These are phyloP conservation scores for Caloenas nicobarica DNA, from an alignment of 2,113 vertebrate species.

Conservation along the genomic window DNA sequence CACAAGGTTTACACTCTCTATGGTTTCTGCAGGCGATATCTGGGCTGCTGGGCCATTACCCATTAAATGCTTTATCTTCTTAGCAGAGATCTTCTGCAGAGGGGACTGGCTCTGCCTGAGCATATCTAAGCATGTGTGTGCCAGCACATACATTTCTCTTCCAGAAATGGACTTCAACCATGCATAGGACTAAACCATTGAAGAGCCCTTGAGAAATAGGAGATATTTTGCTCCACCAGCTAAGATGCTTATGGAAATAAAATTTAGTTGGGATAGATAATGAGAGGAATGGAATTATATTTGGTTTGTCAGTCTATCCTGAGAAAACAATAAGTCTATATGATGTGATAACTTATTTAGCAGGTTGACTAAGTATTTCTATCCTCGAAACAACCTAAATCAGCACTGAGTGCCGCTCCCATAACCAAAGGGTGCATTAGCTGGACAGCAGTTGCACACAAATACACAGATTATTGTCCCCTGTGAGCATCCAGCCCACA, in stretches of 20 bases:
- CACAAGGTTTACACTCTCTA: background rate
- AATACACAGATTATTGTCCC: no score
- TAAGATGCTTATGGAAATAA: background rate
- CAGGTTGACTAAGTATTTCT: background rate
- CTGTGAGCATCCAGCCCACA: fast-evolving
- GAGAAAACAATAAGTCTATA: background rate
- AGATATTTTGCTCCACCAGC: background rate
- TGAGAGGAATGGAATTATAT: background rate
- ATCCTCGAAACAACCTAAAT: fast-evolving
- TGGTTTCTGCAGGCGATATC: background rate
- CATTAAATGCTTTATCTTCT: background rate
- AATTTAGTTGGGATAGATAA: background rate
- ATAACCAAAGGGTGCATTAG: background rate
- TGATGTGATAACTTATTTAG: background rate
- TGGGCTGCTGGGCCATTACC: background rate
- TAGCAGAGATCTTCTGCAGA: background rate
- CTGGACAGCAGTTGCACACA: fast-evolving
- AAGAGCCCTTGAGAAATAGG: background rate
- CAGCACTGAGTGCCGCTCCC: background rate
- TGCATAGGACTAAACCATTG: fast-evolving
- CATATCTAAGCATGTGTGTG: fast-evolving
- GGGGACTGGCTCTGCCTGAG: background rate
- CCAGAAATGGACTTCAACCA: background rate
- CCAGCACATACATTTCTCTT: background rate
- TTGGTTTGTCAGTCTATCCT: background rate